phyloP scores from a whole-genome alignment of 1,140 invertebrate genomes.

The Drosophila lacertosa region DNA sequence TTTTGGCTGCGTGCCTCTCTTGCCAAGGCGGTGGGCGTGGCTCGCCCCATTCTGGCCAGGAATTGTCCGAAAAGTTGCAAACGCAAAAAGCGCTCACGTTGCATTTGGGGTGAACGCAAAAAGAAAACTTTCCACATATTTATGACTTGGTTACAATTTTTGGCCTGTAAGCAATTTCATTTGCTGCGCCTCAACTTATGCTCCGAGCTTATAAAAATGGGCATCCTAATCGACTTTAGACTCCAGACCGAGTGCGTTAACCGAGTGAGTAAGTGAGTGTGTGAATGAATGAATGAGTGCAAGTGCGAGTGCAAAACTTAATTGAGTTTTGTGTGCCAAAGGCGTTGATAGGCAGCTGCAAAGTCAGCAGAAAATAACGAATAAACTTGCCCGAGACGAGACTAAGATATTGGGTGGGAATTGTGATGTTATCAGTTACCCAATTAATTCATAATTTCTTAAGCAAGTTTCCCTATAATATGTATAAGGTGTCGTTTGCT shows the following conservation, averaged over 20 bases:
- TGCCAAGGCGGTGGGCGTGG: background rate
- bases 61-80: constrained; percentile 61
- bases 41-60: background rate
- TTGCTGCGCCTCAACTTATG: constrained; percentile 40
- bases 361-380: constrained; percentile 54
- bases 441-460: too few species aligned
- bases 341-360: constrained; percentile 40
- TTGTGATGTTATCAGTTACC: constrained; percentile 5
- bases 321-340: constrained; percentile 61
- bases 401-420: background rate
- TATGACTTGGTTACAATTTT: constrained; percentile 78
- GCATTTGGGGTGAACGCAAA: constrained; percentile 52
- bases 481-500: too few species aligned
- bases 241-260: constrained; percentile 17
- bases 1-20: constrained; percentile 69
- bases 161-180: constrained; percentile 75
- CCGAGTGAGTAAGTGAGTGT: constrained; percentile 3
- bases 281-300: constrained; percentile 23
- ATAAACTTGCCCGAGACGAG: constrained; percentile 17
- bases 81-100: constrained; percentile 72
- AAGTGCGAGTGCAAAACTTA: constrained; percentile 54
- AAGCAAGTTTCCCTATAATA: too few species aligned
- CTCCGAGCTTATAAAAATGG: constrained; percentile 60
- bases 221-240: constrained; percentile 72
- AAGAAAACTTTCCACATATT: constrained; percentile 68